Conservation (phyloP, 1,140 invertebrate genomes). For the Ptiloglossa arizonensis region DNA sequence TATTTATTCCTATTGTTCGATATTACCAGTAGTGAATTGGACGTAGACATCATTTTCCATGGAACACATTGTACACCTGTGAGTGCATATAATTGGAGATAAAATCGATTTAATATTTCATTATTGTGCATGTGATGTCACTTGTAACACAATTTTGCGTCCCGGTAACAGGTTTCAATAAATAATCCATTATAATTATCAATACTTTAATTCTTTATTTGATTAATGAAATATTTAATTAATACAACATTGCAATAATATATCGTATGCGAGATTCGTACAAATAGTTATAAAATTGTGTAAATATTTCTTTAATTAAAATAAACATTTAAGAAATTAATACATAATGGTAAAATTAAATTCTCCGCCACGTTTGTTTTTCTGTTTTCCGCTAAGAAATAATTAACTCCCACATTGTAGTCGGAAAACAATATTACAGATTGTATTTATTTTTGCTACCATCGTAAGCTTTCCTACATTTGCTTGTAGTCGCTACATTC, state of each 20-base stretch:
- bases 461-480: slow-evolving; percentile 10
- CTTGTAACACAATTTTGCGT: neutral
- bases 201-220: slow-evolving; percentile 12
- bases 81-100: neutral
- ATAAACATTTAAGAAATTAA: neutral
- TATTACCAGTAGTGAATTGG: slow-evolving; percentile 84
- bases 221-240: neutral
- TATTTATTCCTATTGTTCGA: slow-evolving; percentile 82
- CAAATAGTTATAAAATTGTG: neutral
- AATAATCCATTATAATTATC: neutral
- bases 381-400: neutral
- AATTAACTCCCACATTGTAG: neutral
- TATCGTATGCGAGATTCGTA: no score
- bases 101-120: neutral
- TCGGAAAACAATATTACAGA: neutral
- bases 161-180: neutral
- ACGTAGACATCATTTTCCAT: slow-evolving; percentile 84
- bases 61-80: slow-evolving; percentile 82
- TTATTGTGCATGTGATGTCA: neutral
- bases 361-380: neutral
- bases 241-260: neutral
- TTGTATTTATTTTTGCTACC: slow-evolving; percentile 35
- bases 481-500: slow-evolving; percentile 24
- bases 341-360: neutral
- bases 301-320: neutral